A percentile compares a stretch with the other conserved stretches of the same genome.
These are phyloP conservation scores for Oncorhynchus masou DNA, from an alignment of 2,113 vertebrate genomes.

Conservation along the genomic window DNA sequence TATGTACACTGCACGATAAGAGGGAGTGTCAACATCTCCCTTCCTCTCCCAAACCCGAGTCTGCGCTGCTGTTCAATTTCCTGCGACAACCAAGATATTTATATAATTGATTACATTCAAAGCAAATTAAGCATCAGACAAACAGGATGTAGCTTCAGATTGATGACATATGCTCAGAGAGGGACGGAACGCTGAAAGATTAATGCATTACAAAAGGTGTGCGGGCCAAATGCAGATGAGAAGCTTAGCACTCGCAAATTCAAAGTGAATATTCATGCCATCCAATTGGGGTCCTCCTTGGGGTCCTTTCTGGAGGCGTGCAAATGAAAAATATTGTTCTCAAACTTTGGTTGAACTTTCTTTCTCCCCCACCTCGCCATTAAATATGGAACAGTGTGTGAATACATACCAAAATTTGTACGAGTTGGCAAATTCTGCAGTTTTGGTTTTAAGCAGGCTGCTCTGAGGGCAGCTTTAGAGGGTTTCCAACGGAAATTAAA, in stretches of 20 bases:
- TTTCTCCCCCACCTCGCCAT: constrained; percentile 31
- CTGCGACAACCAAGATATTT: constrained; percentile 62
- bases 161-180: constrained; percentile 47
- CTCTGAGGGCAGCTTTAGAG: constrained; percentile 1
- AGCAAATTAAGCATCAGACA: constrained; percentile 42
- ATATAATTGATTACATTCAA: constrained; percentile 68
- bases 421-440: neutral
- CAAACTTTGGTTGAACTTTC: constrained; percentile 70
- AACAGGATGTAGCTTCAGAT: constrained; percentile 46
- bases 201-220: constrained; percentile 55
- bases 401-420: constrained; percentile 31
- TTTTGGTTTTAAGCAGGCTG: constrained; percentile 8
- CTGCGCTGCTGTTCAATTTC: constrained; percentile 42
- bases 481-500: constrained; percentile 22
- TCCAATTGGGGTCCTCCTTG: constrained; percentile 45
- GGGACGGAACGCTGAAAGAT: constrained; percentile 47
- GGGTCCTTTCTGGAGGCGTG: constrained; percentile 52
- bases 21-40: constrained; percentile 52
- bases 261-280: constrained; percentile 69
- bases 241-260: constrained; percentile 67
- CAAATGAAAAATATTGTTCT: constrained; percentile 61
- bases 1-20: constrained; percentile 48
- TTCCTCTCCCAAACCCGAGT: constrained; percentile 12
- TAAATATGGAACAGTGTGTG: constrained; percentile 53
- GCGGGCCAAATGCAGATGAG: constrained; percentile 52